Conservation (phyloP, 2,797 vertebrate genomes). For the Cossypha dichroa region DNA sequence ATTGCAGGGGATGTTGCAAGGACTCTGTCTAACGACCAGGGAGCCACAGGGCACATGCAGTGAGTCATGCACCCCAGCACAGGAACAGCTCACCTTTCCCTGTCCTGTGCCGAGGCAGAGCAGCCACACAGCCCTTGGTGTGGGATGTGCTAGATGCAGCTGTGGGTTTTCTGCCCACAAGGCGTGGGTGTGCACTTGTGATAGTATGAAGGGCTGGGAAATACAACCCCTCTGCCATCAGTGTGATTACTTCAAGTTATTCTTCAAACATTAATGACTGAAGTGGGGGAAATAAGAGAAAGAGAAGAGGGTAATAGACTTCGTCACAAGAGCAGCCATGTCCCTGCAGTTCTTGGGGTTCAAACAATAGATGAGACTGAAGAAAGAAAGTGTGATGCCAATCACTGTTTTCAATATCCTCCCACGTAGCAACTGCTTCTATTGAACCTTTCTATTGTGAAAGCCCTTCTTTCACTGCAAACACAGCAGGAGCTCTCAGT, state of each 20-base stretch:
- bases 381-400: slow-evolving; percentile 52
- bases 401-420: slow-evolving; percentile 68
- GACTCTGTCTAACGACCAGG: not conserved
- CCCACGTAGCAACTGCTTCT: slow-evolving; percentile 67
- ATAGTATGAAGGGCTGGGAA: not conserved
- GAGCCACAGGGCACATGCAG: rapidly evolving
- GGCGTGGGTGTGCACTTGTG: rapidly evolving
- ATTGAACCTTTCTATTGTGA: slow-evolving; percentile 67
- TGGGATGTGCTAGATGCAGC: not conserved
- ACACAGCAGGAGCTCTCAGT: slow-evolving; percentile 18
- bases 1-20: rapidly evolving
- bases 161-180: not conserved
- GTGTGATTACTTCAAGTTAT: not conserved
- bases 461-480: slow-evolving; percentile 57
- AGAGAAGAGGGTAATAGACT: not conserved
- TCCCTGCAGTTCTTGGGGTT: not conserved
- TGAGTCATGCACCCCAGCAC: rapidly evolving
- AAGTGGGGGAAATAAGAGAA: not conserved
- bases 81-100: not conserved
- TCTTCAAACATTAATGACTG: not conserved
- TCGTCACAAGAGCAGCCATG: not conserved
- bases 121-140: rapidly evolving
- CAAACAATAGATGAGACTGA: slow-evolving; percentile 41
- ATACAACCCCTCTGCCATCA: not conserved
- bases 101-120: rapidly evolving